A percentile compares a stretch with the other conserved stretches of the same genome.
Conservation (phyloP, 2,888 invertebrate species). For the Gnatocerus cornutus region DNA sequence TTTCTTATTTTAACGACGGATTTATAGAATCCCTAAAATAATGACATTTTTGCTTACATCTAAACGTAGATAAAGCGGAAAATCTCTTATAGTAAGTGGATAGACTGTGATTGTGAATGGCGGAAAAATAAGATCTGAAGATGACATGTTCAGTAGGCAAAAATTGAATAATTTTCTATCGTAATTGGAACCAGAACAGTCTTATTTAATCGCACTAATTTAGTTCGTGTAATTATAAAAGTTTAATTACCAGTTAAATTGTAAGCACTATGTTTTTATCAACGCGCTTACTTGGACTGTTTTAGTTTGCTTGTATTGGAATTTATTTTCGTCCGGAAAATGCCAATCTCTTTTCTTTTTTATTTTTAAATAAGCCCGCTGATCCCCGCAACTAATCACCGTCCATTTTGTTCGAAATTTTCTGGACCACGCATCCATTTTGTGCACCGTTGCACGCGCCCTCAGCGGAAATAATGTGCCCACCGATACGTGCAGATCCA, state of each 20-base stretch:
- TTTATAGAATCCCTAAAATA: constrained; percentile 30
- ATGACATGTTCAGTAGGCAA: too few species aligned
- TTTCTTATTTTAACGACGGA: constrained; percentile 30
- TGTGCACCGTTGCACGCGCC: constrained; percentile 26
- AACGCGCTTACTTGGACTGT: too few species aligned
- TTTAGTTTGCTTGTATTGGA: too few species aligned
- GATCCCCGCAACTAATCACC: constrained; percentile 9
- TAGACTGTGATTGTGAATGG: too few species aligned
- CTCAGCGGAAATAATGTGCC: constrained; percentile 24
- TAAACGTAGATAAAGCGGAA: constrained; percentile 2
- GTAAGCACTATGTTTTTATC: too few species aligned
- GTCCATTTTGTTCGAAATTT: constrained; percentile 22
- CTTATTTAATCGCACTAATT: too few species aligned
- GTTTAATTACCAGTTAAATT: background rate
- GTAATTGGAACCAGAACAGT: too few species aligned
- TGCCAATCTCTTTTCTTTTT: too few species aligned
- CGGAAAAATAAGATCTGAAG: too few species aligned
- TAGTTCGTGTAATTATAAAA: too few species aligned
- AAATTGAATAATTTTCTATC: too few species aligned
- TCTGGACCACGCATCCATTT: constrained; percentile 18
- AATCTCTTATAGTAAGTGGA: background rate
- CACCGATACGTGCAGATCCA: constrained; percentile 21
- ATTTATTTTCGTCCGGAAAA: too few species aligned
- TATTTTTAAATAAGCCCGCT: background rate
- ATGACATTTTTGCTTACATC: constrained; percentile 28